Conservation (phyloP, 2,888 invertebrate genomes). For the Abrostola tripartita region DNA sequence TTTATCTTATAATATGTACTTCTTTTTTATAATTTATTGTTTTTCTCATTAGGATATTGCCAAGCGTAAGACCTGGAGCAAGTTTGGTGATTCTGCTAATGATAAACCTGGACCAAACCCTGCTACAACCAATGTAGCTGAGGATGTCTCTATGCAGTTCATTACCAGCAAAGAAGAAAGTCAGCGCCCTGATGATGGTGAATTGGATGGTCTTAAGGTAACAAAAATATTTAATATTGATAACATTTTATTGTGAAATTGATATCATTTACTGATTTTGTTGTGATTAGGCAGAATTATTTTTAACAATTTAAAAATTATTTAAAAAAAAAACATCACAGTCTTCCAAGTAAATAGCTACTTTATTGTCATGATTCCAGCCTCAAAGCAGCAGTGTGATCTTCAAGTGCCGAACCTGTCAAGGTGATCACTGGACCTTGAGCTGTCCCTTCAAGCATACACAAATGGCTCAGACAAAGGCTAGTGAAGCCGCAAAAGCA, state of each 20-base stretch:
- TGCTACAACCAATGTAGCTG: slow-evolving; percentile 98
- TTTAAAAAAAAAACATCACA: too few relatives aligned
- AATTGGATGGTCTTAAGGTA: slow-evolving; percentile 94
- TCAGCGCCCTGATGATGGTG: slow-evolving; percentile 95
- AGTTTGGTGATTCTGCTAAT: slow-evolving; percentile 96
- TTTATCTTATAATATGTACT: not conserved
- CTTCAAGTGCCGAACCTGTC: slow-evolving; percentile 96
- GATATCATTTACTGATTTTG: not conserved
- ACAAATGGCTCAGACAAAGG: slow-evolving; percentile 91
- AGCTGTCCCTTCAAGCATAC: slow-evolving; percentile 99
- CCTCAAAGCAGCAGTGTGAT: slow-evolving; percentile 90
- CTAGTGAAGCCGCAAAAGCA: slow-evolving; percentile 78
- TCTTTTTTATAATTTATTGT: not conserved
- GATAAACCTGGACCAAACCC: slow-evolving; percentile 99
- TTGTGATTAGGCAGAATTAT: not conserved
- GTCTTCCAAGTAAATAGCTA: not conserved
- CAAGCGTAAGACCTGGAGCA: slow-evolving; percentile 97
- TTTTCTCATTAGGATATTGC: slow-evolving; percentile 91
- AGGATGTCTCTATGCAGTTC: slow-evolving; percentile 98
- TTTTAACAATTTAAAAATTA: too few relatives aligned
- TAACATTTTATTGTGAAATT: too few relatives aligned
- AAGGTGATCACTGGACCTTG: slow-evolving; percentile 99
- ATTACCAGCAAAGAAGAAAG: slow-evolving; percentile 96
- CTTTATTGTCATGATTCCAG: slow-evolving; percentile 61
- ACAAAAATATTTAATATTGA: not conserved